Conservation (phyloP, 1,140 invertebrate genomes). For the Drosophila murphyi region DNA sequence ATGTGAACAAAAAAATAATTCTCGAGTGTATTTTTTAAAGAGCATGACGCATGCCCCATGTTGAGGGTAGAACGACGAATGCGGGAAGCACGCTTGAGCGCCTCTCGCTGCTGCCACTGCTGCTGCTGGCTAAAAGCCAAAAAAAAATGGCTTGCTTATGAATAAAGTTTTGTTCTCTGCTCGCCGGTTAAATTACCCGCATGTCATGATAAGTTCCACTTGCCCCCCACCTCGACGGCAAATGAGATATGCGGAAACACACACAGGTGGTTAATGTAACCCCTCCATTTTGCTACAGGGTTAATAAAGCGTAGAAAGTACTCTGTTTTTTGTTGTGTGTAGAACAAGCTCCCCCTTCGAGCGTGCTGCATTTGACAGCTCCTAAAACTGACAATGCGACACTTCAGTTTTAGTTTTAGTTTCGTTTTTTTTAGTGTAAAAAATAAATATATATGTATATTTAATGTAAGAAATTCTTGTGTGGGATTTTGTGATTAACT, state of each 20-base stretch:
- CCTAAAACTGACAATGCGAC: neutral
- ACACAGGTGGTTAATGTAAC: slow-evolving; percentile 28
- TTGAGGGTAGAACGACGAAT: slow-evolving; percentile 40
- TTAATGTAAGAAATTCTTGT: no score
- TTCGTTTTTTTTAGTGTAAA: no score
- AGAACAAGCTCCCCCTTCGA: neutral
- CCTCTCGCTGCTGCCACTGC: slow-evolving; percentile 19
- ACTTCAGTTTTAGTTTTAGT: neutral
- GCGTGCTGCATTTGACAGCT: neutral
- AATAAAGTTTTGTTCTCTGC: slow-evolving; percentile 55
- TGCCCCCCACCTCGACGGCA: slow-evolving; percentile 11
- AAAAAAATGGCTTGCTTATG: slow-evolving; percentile 60
- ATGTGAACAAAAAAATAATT: slow-evolving; percentile 11
- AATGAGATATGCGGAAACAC: slow-evolving; percentile 42
- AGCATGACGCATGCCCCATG: slow-evolving; percentile 58
- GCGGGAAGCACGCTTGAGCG: slow-evolving; percentile 75
- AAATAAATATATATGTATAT: no score
- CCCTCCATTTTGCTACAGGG: slow-evolving; percentile 8
- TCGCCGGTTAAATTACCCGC: slow-evolving; percentile 63
- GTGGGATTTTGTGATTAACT: no score
- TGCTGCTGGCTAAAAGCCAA: slow-evolving; percentile 23
- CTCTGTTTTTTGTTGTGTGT: neutral
- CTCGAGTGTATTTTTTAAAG: slow-evolving; percentile 37
- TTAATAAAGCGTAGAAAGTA: slow-evolving; percentile 18
- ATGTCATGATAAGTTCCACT: slow-evolving; percentile 46